Conservation (phyloP, 2,113 vertebrate species). For the Azemiops feae region DNA sequence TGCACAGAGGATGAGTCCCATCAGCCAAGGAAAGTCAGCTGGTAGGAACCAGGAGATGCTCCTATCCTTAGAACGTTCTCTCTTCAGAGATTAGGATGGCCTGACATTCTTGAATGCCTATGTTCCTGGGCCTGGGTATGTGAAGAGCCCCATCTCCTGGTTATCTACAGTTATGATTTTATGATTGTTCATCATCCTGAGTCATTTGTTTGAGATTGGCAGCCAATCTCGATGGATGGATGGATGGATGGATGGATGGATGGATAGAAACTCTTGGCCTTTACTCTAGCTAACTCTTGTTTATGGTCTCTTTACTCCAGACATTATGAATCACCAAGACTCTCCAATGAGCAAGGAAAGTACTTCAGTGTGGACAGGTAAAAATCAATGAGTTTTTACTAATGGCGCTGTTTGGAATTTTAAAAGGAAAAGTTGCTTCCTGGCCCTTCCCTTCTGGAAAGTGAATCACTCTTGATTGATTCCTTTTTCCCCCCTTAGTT, state of each 20-base stretch:
- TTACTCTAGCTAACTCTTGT: not conserved
- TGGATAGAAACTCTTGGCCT: not conserved
- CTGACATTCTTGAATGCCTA: not conserved
- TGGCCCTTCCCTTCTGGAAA: not conserved
- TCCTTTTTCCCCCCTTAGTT: not conserved
- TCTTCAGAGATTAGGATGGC: not conserved
- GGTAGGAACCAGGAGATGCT: not conserved
- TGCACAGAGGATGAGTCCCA: not conserved
- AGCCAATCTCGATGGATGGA: not conserved
- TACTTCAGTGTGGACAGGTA: constrained; percentile 56
- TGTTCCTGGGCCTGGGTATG: too few species aligned
- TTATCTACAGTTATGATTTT: not conserved
- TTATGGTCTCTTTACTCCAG: constrained; percentile 30
- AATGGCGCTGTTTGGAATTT: not conserved
- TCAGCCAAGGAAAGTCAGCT: not conserved
- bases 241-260: not conserved
- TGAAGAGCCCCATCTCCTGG: not conserved
- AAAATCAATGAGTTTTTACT: not conserved
- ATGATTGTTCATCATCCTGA: not conserved
- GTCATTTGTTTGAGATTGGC: not conserved
- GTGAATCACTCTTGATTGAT: not conserved
- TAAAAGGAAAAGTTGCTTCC: not conserved
- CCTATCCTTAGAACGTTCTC: not conserved
- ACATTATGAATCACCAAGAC: constrained; percentile 56
- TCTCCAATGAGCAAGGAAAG: constrained; percentile 38